Evolutionary conservation across 2,113 vertebrate species (phyloP).

Genomic region (Vimba vimba): DNA sequence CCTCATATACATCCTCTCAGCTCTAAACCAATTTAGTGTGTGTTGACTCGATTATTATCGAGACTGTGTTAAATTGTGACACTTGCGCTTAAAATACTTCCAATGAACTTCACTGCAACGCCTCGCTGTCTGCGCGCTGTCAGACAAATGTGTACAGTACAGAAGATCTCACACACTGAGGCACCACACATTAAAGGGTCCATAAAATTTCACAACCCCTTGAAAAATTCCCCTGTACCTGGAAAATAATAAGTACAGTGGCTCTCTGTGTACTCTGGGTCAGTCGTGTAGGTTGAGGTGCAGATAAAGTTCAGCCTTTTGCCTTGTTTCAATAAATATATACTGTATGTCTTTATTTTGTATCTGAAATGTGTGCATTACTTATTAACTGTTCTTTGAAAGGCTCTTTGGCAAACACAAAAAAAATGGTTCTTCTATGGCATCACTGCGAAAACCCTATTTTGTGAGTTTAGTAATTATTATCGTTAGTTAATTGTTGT

Average conservation of each 20-base stretch:
- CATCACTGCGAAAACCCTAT: too few relatives aligned
- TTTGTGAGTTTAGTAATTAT: too few relatives aligned
- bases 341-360: not conserved
- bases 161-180: conserved; percentile 34
- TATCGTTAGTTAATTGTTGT: too few relatives aligned
- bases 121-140: conserved; percentile 18
- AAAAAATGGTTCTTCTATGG: too few relatives aligned
- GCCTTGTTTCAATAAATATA: not conserved
- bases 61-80: conserved; percentile 70
- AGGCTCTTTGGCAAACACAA: too few relatives aligned
- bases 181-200: conserved; percentile 43
- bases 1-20: conserved; percentile 65
- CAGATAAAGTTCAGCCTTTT: conserved; percentile 16
- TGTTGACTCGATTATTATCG: conserved; percentile 67
- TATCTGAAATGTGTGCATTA: not conserved
- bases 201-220: conserved; percentile 40
- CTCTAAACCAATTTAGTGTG: conserved; percentile 63
- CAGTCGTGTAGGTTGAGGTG: conserved; percentile 9
- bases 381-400: too few relatives aligned
- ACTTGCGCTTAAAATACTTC: conserved; percentile 67
- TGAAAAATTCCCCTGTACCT: conserved; percentile 43
- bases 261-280: conserved; percentile 23
- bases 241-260: conserved; percentile 27
- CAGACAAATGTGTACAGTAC: conserved; percentile 36
- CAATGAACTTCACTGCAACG: conserved; percentile 63